Evolutionary conservation across 1,140 invertebrate species (phyloP), one percentile per base, ranked within the genome.

Genomic region (Homalodisca vitripennis): DNA sequence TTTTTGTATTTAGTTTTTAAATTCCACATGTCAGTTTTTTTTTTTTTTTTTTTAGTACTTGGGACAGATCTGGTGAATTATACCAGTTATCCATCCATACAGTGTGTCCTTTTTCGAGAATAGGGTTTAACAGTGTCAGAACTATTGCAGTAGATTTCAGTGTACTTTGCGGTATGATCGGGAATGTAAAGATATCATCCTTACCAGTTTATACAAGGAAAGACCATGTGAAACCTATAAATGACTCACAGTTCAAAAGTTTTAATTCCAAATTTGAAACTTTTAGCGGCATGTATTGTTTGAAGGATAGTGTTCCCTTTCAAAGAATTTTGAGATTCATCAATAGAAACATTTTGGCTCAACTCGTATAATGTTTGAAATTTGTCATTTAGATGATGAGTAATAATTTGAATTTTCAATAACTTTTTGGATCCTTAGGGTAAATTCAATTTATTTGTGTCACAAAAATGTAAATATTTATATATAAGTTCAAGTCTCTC

Each of bases 51-150:
- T 66, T 30, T 14, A 70, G 30, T 6, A 32, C n/a, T 3, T 17
- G 17, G n/a, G 26, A 66, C 17, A 69, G 31, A 14, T 69, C 53
- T 14, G 67, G 20, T 3, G 24, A 66, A 66, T 55, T 69, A 66
- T 69, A 69, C 67, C 55, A 69, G 34, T 69, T 69, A 31, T 69
- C 67, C 53, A 69, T 69, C 46, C 53, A 69, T 13, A 69, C 2
- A 3, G 14, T 24, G 41, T 68, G 30, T 10, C 68, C 68, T 67
- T 67, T 67, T 3, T 47, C 55, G n/a, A 65, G 41, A n/a, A 70
- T 22, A 14, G 32, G 63, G n/a, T 65, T 22, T 14, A 65, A 6
- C 17, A 65, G 17, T 10, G n/a, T 65, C n/a, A 65, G 2, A 6
- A 65, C 63, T 10, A 41, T 41, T 3, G 63, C 14, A 31, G 20